Evolutionary conservation across 2,888 invertebrate genomes (phyloP).

Genomic region (Colletes collaris): DNA sequence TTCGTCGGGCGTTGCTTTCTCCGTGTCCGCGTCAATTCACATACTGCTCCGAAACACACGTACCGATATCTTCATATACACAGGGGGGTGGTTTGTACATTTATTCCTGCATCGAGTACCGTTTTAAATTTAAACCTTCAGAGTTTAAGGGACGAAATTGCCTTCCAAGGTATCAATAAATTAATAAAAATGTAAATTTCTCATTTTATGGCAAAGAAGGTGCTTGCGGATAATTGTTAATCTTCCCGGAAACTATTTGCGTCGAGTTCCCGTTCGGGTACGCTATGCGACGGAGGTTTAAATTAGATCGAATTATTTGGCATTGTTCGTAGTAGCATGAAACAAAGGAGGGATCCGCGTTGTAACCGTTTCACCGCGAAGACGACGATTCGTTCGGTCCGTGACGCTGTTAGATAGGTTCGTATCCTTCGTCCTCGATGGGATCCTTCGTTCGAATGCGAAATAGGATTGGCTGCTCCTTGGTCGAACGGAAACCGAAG

Average conservation of each 20-base stretch:
- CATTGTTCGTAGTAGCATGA: background rate
- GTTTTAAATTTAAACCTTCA: too few relatives aligned
- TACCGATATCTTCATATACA: background rate
- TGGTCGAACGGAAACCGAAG: constrained; percentile 34
- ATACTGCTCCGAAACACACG: background rate
- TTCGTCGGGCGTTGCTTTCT: constrained; percentile 33
- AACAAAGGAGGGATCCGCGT: background rate
- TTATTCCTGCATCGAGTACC: too few relatives aligned
- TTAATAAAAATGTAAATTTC: too few relatives aligned
- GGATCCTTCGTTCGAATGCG: constrained; percentile 36
- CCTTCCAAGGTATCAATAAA: too few relatives aligned
- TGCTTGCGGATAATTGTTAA: too few relatives aligned
- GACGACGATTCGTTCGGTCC: background rate
- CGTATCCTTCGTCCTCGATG: constrained; percentile 26
- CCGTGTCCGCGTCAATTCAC: background rate
- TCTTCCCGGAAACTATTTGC: too few relatives aligned
- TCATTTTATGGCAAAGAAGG: too few relatives aligned
- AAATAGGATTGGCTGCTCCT: constrained; percentile 58
- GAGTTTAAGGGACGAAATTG: too few relatives aligned
- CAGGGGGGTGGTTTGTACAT: background rate
- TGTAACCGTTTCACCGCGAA: background rate
- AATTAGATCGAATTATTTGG: too few relatives aligned
- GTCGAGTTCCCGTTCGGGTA: too few relatives aligned
- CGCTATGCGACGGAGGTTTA: too few relatives aligned
- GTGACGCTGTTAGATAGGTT: constrained; percentile 23